phyloP scores from a whole-genome alignment of 2,888 invertebrate genomes.

The Lissocephala sabroskyi region DNA sequence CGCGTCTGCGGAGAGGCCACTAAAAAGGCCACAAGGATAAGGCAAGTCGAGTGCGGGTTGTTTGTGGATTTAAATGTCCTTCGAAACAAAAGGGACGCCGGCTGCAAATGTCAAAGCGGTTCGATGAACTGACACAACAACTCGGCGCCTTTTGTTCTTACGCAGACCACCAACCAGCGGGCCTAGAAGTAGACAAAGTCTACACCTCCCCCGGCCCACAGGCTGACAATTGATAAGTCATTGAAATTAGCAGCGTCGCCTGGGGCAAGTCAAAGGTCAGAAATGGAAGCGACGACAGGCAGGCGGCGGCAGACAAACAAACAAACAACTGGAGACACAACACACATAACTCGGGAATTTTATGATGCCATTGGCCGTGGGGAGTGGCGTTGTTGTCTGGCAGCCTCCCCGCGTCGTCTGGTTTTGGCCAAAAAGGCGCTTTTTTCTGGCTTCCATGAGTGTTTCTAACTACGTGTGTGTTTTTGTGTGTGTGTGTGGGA shows the following conservation, averaged over 20 bases:
- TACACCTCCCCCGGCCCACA: not conserved
- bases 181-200: too few species aligned
- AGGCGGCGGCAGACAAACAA: constrained; percentile 17
- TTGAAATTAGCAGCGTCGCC: constrained; percentile 1
- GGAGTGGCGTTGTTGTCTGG: too few species aligned
- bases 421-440: too few species aligned
- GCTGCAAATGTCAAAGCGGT: constrained; percentile 27
- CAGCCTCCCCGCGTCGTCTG: not conserved
- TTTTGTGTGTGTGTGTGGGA: too few species aligned
- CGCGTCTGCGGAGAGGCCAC: not conserved
- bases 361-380: constrained; percentile 64
- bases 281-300: too few species aligned
- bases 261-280: too few species aligned
- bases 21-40: not conserved
- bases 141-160: not conserved
- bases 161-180: too few species aligned
- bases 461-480: too few species aligned
- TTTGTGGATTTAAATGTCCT: not conserved
- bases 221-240: not conserved
- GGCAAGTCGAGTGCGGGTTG: constrained; percentile 4
- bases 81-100: constrained; percentile 10
- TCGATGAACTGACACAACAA: constrained; percentile 44
- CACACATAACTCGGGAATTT: constrained; percentile 27
- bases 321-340: constrained; percentile 5
- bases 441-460: too few species aligned